Conservation (phyloP, 2,797 vertebrate species). For the Mormyrops boulengeri region DNA sequence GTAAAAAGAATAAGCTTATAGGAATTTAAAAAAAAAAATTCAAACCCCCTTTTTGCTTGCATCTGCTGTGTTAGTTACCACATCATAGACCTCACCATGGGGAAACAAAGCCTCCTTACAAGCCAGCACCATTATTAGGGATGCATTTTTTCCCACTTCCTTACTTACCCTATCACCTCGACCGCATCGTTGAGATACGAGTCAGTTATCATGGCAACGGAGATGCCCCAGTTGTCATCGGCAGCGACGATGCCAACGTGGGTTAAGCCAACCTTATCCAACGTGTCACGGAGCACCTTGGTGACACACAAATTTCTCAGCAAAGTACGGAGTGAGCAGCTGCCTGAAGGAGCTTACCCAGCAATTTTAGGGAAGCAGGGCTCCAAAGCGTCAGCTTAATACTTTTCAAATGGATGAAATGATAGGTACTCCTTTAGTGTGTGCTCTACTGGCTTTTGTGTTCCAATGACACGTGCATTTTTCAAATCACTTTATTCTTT, state of each 20-base stretch:
- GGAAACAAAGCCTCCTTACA: slow-evolving; percentile 17
- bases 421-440: not conserved
- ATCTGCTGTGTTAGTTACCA: not conserved
- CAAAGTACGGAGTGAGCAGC: slow-evolving; percentile 24
- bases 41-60: not conserved
- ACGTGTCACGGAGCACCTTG: slow-evolving; percentile 73
- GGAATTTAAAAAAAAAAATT: not conserved
- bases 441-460: not conserved
- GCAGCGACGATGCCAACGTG: slow-evolving; percentile 75
- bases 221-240: slow-evolving; percentile 73
- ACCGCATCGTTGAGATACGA: slow-evolving; percentile 70
- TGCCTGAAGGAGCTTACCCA: not conserved
- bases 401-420: not conserved
- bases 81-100: not conserved
- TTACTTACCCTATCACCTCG: slow-evolving; percentile 79
- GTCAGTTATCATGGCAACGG: slow-evolving; percentile 63
- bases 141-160: slow-evolving; percentile 16
- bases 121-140: not conserved
- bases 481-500: not conserved
- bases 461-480: not conserved
- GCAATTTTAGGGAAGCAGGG: not conserved
- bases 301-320: slow-evolving; percentile 58
- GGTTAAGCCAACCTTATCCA: slow-evolving; percentile 71
- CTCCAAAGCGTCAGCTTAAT: not conserved
- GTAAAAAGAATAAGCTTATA: not conserved